Evolutionary conservation across 2,888 invertebrate genomes (phyloP), one percentile per base, ranked within the genome.

Genomic region (Salticus scenicus): DNA sequence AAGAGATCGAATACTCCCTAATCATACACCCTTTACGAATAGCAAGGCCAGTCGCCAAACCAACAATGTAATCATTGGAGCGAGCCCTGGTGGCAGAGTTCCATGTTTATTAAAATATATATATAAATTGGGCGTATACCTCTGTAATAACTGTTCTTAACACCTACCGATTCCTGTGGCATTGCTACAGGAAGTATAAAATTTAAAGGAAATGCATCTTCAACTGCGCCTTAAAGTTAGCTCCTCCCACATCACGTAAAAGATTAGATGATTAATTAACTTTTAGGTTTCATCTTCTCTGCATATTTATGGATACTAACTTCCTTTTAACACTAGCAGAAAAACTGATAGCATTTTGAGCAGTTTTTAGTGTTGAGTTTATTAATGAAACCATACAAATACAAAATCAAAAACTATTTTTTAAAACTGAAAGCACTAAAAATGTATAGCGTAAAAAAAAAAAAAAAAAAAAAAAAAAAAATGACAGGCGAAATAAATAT

Each of bases 1-100:
- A 31, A 37, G n/a, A 41, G 67, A 78, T 63, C 30, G 63, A 72
- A 79, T 42, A 41, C 57, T 70, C 31, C 33, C n/a, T n/a, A 37
- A 30, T 4, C 31, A 20, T 77, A 84, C 70, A 75, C 88, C 57
- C 81, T 70, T 69, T 88, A 63, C 74, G 76, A 47, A 69, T 76
- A n/a, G 87, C 87, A 71, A 88, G 79, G 67, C 82, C 88, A 57
- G 85, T 72, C 37, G 81, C 75, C 47, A 63, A 24, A 30, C 72
- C 63, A 63, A 75, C 74, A 75, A 75, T 64, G 41, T 20, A 75
- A 66, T 64, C 74, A 66, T 12, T 28, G 37, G 74, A 37, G 74
- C 79, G 79, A 70, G 37, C 64, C 64, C 20, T 42, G 41, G 51
- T 37, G 77, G 51, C 57, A 57, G 69, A 31, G 51, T 47, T 67